Base-by-base conservation (phyloP, 2,113 vertebrate genomes). In the Pseudonaja textilis region DNA sequence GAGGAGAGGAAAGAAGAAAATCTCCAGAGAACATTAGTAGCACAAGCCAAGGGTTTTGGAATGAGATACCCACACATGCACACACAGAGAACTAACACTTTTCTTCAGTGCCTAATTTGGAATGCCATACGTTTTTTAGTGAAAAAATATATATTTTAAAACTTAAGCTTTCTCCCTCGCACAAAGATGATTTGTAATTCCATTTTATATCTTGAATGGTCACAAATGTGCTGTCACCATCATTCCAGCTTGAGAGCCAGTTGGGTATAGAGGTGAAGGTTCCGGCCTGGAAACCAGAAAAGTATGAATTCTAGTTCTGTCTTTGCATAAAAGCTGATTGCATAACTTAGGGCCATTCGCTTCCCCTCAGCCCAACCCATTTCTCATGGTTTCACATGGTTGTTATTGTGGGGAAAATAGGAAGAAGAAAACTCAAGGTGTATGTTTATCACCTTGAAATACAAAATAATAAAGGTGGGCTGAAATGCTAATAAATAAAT, bases 201-300 rank as follows among this genome's bases (percentile, higher is more conserved):
- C 39, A 86, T 93, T 90, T 94, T 85, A 93, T 64, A 85, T 45
- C 16, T 39, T 47, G 61, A 93, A 94, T 9, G 0, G 91, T 55
- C 61, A 93, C 91, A 94, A 86, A 92, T 74, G 34, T 42, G 12
- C 26, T 5, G 2, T 20, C 45, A 34, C 9, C 56, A 11, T 29
- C 39, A 39, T 7, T 25, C 61, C 61, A 64, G 4, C 29, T n/a
- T 64, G 61, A n/a, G 11, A 64, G 61, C 61, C 61, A 14, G 26
- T 12, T 64, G 29, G 61, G 61, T n/a, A 11, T 64, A n/a, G 26
- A 64, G 11, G 10, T 64, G 61, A 64, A 64, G 26, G 12, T 64
- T 29, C 11, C 26, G 61, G 26, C 11, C 61, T 64, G n/a, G 3
- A 64, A 64, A 64, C 26, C 26, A 64, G 11, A 26, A 64, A 64